Conservation (phyloP, 2,797 vertebrate species). For the Bovichtus diacanthus region DNA sequence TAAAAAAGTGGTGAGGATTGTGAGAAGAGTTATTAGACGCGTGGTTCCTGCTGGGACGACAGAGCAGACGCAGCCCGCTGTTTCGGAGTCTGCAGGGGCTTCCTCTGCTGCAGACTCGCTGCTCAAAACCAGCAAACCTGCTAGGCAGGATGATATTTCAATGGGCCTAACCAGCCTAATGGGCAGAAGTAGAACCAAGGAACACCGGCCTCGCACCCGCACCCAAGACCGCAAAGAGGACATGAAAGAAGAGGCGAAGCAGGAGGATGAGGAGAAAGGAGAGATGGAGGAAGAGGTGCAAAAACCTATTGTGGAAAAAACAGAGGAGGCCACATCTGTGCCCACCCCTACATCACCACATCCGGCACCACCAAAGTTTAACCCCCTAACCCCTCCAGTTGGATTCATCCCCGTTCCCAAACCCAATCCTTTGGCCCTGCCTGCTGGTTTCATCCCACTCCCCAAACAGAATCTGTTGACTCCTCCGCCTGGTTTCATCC, state of each 20-base stretch:
- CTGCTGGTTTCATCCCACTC: conserved; percentile 73
- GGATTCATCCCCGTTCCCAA: conserved; percentile 66
- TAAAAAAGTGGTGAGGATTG: conserved; percentile 86
- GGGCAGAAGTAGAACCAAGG: conserved; percentile 90
- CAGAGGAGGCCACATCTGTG: conserved; percentile 41
- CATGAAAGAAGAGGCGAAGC: conserved; percentile 46
- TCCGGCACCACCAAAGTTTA: conserved; percentile 40
- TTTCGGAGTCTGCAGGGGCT: conserved; percentile 58
- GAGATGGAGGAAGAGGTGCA: conserved; percentile 56
- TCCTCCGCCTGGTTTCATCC: conserved; percentile 84
- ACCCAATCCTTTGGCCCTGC: conserved; percentile 59
- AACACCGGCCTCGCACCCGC: conserved; percentile 88
- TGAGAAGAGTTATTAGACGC: conserved; percentile 88
- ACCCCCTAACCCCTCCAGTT: conserved; percentile 46
- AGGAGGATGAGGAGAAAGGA: conserved; percentile 60
- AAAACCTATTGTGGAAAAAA: conserved; percentile 45
- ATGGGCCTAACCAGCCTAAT: conserved; percentile 91
- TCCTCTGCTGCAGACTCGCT: conserved; percentile 63
- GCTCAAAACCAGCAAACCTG: conserved; percentile 47
- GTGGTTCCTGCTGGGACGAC: conserved; percentile 84
- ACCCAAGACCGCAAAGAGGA: conserved; percentile 82
- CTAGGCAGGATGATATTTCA: conserved; percentile 89
- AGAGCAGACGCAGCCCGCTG: conserved; percentile 42
- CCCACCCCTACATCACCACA: conserved; percentile 11
- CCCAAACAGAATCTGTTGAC: conserved; percentile 62